Evolutionary conservation across 2,797 vertebrate genomes (phyloP), one percentile per base, ranked within the genome.

Genomic region (Hydrolagus colliei): DNA sequence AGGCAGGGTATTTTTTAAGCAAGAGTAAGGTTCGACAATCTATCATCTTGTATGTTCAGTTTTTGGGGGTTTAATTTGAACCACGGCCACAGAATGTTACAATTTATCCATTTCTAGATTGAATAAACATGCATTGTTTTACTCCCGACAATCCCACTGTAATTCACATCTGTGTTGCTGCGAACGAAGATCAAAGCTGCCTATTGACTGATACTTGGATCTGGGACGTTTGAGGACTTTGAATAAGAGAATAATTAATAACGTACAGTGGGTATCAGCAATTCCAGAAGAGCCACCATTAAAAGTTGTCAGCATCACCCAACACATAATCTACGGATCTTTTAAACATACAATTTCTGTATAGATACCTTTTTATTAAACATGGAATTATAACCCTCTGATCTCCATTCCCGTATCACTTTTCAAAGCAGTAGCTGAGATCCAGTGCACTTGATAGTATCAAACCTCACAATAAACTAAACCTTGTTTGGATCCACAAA

Each of bases 21-120:
- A 82, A 82, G 79, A 84, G 79, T 84, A 68, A 84, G 52, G 79
- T 52, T 71, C 65, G 41, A 20, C 79, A 84, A 84, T 84, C 41
- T 18, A 84, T 84, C 79, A 68, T 84, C 65, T 61, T 71, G 8
- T 9, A 71, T 27, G 11, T 18, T 84, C 65, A 52, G 27, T 52
- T 71, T 63, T 84, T 68, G 65, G 41, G 41, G 41, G 79, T 84
- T 84, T 84, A 68, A 84, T 84, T 27, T 71, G 79, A 84, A 84
- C 79, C 79, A 84, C 32, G 52, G 79, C 79, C 35, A 32, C 79
- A 84, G 65, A 71, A 84, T 84, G 79, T 71, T 84, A 84, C 79
- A 84, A 84, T 35, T 84, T 67, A 84, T 84, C 65, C 27, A 35
- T 68, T 14, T 41, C 79, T 71, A 67, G 63, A 71, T 84, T 84